These are phyloP conservation scores for Lysandra coridon DNA, from an alignment of 2,888 invertebrate genomes.

Conservation along the genomic window DNA sequence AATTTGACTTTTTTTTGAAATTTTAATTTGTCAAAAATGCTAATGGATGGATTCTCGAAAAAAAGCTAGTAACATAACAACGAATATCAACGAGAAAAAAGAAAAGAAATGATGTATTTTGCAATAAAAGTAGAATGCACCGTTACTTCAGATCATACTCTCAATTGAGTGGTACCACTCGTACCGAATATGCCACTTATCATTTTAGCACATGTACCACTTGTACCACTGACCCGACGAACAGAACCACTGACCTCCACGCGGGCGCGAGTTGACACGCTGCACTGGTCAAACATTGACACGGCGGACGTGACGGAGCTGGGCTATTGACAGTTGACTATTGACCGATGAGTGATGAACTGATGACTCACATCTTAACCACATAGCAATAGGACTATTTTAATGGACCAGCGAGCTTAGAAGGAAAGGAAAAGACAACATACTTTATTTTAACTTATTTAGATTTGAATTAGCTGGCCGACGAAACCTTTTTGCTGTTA, in stretches of 20 bases:
- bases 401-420: neutral
- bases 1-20: too few relatives aligned
- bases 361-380: neutral
- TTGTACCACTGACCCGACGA: neutral
- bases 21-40: too few relatives aligned
- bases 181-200: neutral
- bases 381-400: neutral
- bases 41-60: too few relatives aligned
- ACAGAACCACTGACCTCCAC: constrained; percentile 2
- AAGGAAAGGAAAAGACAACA: neutral
- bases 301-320: neutral
- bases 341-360: neutral
- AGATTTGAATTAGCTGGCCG: too few relatives aligned
- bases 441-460: neutral
- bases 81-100: neutral
- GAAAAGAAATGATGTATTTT: neutral
- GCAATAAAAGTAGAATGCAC: neutral
- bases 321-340: neutral
- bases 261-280: neutral
- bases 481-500: too few relatives aligned
- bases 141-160: neutral
- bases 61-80: too few relatives aligned
- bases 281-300: neutral
- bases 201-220: neutral
- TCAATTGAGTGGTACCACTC: neutral